Evolutionary conservation across 2,113 vertebrate species (phyloP).

Genomic region (Gallinago paraguaiae): DNA sequence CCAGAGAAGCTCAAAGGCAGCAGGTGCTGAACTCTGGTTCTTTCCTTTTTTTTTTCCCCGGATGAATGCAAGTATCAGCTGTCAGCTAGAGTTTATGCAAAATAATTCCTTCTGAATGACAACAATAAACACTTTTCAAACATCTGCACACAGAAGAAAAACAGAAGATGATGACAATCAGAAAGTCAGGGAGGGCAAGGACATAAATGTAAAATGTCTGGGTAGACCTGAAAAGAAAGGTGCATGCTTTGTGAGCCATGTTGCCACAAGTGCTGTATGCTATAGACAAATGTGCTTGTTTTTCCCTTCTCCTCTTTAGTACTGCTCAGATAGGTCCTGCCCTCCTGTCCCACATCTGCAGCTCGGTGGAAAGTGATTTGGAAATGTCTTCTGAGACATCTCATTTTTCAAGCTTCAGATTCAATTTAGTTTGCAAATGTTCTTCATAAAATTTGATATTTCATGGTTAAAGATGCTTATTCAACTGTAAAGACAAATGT

Average conservation of each 20-base stretch:
- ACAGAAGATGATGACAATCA: background rate
- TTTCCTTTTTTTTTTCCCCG: background rate
- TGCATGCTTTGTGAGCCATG: background rate
- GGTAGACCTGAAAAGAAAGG: background rate
- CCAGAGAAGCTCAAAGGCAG: background rate
- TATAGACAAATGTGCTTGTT: background rate
- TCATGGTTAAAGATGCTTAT: background rate
- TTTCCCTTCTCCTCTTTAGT: background rate
- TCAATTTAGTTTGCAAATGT: background rate
- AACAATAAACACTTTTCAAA: constrained; percentile 11
- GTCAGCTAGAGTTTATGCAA: background rate
- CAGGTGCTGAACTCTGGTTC: background rate
- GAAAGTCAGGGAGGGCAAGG: background rate
- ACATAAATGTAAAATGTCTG: background rate
- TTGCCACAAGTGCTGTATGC: background rate
- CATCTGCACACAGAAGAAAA: background rate
- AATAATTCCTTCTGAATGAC: background rate
- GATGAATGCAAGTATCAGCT: background rate
- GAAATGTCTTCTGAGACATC: background rate
- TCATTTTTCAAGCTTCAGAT: background rate
- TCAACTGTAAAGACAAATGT: background rate
- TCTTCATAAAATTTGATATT: background rate
- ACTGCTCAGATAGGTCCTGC: background rate
- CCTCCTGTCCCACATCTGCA: background rate
- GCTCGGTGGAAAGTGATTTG: background rate